These are phyloP conservation scores for Oreocharis arfaki DNA, from an alignment of 2,113 vertebrate species.

Conservation along the genomic window DNA sequence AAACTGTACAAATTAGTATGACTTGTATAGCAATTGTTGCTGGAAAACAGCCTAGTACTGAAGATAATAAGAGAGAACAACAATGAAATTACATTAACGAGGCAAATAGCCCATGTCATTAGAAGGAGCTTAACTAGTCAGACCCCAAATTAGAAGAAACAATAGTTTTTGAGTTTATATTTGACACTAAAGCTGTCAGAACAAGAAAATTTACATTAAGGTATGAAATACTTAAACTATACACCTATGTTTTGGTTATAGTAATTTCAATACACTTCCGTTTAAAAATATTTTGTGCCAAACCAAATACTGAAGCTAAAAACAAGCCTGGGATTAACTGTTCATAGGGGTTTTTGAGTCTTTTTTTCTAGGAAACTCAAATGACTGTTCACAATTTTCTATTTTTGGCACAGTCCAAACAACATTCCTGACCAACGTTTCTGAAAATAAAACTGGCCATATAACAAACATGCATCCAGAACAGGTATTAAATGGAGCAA, in stretches of 20 bases:
- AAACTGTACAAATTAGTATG: conserved; percentile 72
- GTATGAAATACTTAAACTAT: neutral
- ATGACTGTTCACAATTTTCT: neutral
- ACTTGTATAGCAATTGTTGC: conserved; percentile 58
- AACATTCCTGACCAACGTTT: neutral
- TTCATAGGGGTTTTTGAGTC: neutral
- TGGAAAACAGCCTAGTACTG: conserved; percentile 57
- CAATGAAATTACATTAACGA: conserved; percentile 63
- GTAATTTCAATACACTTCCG: neutral
- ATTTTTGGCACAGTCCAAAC: neutral
- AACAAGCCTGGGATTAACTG: neutral
- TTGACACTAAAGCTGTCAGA: neutral
- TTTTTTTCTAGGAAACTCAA: neutral
- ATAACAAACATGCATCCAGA: neutral
- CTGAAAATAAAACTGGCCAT: neutral
- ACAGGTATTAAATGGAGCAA: neutral
- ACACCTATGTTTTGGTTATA: neutral
- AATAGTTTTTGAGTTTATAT: neutral
- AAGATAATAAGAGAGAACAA: conserved; percentile 30
- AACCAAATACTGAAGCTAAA: neutral
- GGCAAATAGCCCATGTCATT: conserved; percentile 44
- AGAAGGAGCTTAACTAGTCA: conserved; percentile 23
- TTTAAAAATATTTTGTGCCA: neutral
- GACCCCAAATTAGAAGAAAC: neutral
- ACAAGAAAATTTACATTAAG: neutral